Base-by-base conservation (phyloP, 2,888 invertebrate genomes). In the Cheilosia grossa region DNA sequence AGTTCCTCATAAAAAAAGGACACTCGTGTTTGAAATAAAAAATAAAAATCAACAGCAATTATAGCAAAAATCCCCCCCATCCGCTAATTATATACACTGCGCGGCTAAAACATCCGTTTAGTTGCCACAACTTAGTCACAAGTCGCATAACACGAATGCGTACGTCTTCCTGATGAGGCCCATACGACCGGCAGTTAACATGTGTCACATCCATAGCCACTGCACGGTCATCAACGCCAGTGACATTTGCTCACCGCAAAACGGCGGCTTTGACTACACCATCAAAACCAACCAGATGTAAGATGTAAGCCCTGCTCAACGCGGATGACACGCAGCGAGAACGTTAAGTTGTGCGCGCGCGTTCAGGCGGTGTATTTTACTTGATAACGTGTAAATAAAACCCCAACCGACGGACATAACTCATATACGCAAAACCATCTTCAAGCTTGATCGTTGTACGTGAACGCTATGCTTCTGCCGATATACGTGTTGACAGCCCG, bases 371-470 rank as follows among this genome's bases (percentile, higher is more conserved):
- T 58, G 85, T 85, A 81, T 77, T 85, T 77, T 85, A 85, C 75
- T 63, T 81, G 85, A 81, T 77, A 80, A 85, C 85, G 85, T 81
- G 85, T 77, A 85, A 81, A 81, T 85, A 85, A 81, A 81, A 77
- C 47, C 24, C 24, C 81, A 81, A 77, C 75, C 58, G 63, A 61
- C 85, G 51, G 33, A 30, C 85, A 85, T 85, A 85, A 85, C 72
- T 85, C 85, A 85, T 85, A 77, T 85, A 85, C 80, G 85, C 72
- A 67, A 80, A 81, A 75, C 85, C 85, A 81, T 81, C 75, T 77
- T 75, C 58, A 54, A 63, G 85, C 75, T 49, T 75, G 74, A 81
- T 81, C 69, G 74, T 61, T 64, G 42, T 83, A 83, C 79, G 83
- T 83, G 83, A 80, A 83, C 74, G 24, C 80, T 70, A 64, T 70